Base-by-base conservation (phyloP, 2,113 vertebrate species). In the Tachysurus fulvidraco region DNA sequence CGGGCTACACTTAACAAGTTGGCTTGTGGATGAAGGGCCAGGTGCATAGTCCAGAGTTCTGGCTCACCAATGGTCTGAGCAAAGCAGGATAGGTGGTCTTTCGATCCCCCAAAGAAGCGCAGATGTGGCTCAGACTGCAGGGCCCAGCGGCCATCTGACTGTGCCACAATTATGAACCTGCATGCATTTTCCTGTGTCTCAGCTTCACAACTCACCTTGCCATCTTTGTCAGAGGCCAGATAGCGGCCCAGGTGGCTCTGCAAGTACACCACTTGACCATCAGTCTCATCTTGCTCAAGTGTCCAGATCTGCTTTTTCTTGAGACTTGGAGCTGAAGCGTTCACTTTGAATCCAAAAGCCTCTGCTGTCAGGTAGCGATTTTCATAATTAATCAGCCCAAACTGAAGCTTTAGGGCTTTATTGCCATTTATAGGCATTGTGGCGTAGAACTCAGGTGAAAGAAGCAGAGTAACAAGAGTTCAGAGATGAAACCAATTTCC, bases 261-360 rank as follows among this genome's bases (percentile, higher is more conserved):
- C 88, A 98, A 93, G 90, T 96, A 95, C 28, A 98, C 95, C 46
- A 97, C 94, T 3, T 96, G 96, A 80, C 93, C 93, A 86, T 98
- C 96, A 79, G 94, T 94, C 0, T 96, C 95, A 85, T 97, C 97
- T 4, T 99, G 97, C 93, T 99, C 98, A 74, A 99, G 92, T 74
- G 95, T 96, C 98, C 98, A 99, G 28, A 95, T 96, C 94, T 99
- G 98, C 92, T 98, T 99, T 91, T 96, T 96, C 93, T 98, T 99
- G 78, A 99, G 94, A 92, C 97, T 98, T 84, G 94, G 93, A 0
- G 97, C 98, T 0, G 98, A 97, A 1, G 98, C 98, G 0, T 98
- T 99, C 88, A 99, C 93, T 95, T 98, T 98, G 92, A 97, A 99
- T 91, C 97, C 96, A 23, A 99, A 99, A 89, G 94, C 91, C 94